phyloP scores from a whole-genome alignment of 1,140 invertebrate species.

The Apis mellifera region Amel_HAv3.1 CM009941.2:6402001-6402500 shows the following conservation, averaged over 20 bases:
- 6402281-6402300: fast-evolving
- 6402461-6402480: too few species aligned
- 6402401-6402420: neutral
- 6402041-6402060: slow-evolving; percentile 15
- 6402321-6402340: neutral
- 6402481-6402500: too few species aligned
- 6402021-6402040: neutral
- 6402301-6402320: fast-evolving
- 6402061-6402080: neutral
- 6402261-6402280: fast-evolving
- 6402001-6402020: slow-evolving; percentile 47
- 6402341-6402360: slow-evolving; percentile 17
- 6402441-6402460: too few species aligned
- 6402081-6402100: fast-evolving
- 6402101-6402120: neutral
- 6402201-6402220: too few species aligned
- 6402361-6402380: neutral
- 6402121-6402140: neutral
- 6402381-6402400: neutral
- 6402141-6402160: neutral
- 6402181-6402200: too few species aligned
- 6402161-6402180: neutral
- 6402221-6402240: neutral
- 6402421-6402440: too few species aligned
- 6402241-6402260: neutral